Evolutionary conservation across 2,888 invertebrate genomes (phyloP).

Genomic region (Rhagium mordax): DNA sequence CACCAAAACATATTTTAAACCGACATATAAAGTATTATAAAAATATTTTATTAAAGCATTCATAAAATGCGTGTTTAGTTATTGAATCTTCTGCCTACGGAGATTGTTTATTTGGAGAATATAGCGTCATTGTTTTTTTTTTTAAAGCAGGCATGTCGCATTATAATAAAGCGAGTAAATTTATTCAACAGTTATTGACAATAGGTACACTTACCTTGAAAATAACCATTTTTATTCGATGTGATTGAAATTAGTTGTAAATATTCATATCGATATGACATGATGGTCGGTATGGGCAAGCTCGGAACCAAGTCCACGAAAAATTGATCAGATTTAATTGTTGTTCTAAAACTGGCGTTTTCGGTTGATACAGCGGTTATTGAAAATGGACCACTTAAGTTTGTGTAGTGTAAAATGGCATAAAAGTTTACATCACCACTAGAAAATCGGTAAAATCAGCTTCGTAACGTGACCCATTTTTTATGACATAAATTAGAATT

Average conservation of each 20-base stretch:
- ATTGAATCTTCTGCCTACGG: conserved; percentile 1
- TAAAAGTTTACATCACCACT: too few relatives aligned
- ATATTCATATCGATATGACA: too few relatives aligned
- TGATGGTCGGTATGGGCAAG: too few relatives aligned
- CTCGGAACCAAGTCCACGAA: too few relatives aligned
- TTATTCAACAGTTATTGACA: conserved; percentile 11
- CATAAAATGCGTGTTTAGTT: neutral
- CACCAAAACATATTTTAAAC: conserved; percentile 6
- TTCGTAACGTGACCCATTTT: too few relatives aligned
- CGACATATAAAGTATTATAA: neutral
- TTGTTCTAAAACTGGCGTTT: too few relatives aligned
- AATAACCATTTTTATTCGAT: neutral
- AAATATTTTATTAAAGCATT: conserved; percentile 15
- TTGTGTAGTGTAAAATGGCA: too few relatives aligned
- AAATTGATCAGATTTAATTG: too few relatives aligned
- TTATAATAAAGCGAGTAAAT: neutral
- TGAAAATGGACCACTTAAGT: too few relatives aligned
- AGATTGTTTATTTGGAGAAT: conserved; percentile 9
- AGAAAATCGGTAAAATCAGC: too few relatives aligned
- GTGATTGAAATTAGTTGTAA: neutral
- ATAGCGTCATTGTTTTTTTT: conserved; percentile 13
- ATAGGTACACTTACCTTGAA: conserved; percentile 13
- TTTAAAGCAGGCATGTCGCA: neutral
- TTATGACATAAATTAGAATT: too few relatives aligned
- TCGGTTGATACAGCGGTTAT: too few relatives aligned